A percentile compares a stretch with the other conserved stretches of the same genome.
phyloP scores from a whole-genome alignment of 2,888 invertebrate genomes.

The Eutolmus rufibarbis region DNA sequence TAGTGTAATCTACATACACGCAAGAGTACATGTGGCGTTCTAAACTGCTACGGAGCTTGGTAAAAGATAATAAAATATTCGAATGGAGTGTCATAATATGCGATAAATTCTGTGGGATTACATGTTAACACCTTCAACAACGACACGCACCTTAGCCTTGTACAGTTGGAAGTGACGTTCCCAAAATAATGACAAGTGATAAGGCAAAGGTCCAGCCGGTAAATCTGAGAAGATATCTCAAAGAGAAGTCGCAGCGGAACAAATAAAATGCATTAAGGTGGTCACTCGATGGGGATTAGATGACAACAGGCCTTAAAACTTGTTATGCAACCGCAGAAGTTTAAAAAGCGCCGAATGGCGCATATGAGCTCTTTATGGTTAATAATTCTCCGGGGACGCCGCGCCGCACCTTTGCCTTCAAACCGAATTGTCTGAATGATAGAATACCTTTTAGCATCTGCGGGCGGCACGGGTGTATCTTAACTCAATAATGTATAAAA shows the following conservation, averaged over 20 bases:
- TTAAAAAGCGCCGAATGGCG: neutral
- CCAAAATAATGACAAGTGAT: conserved; percentile 25
- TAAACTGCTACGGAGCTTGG: neutral
- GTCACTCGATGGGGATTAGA: neutral
- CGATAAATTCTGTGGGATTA: conserved; percentile 32
- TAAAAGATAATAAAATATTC: conserved; percentile 27
- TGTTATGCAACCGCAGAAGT: conserved; percentile 27
- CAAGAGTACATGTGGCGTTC: neutral
- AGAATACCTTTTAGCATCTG: neutral
- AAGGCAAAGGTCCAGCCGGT: conserved; percentile 18
- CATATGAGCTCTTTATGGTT: neutral
- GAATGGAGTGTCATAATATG: conserved; percentile 27
- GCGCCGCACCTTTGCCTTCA: neutral
- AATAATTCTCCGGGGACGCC: neutral
- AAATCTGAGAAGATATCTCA: conserved; percentile 27
- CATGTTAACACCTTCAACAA: conserved; percentile 20
- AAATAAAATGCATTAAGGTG: conserved; percentile 41
- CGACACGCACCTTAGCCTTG: neutral
- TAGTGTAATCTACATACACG: neutral
- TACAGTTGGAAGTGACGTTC: neutral
- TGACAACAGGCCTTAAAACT: neutral
- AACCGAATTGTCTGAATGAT: neutral
- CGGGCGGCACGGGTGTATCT: neutral
- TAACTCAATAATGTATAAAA: neutral
- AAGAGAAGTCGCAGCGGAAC: conserved; percentile 30